These are phyloP conservation scores for Caenorhabditis sp. DNA, from an alignment of 2,888 invertebrate genomes.

Conservation along the genomic window DNA sequence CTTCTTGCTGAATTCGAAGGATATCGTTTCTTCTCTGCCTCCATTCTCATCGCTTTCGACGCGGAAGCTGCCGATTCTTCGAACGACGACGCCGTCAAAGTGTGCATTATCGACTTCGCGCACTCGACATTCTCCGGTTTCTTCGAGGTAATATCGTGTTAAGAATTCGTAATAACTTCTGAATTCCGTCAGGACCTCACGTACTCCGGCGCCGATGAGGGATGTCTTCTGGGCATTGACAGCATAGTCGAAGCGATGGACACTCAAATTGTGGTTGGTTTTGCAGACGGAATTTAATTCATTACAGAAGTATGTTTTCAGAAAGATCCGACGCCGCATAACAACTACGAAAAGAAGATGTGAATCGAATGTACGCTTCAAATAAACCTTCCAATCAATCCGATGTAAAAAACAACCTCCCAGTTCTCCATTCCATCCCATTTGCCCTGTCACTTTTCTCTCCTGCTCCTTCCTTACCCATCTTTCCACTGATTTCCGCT, in stretches of 20 bases:
- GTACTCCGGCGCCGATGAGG: conserved; percentile 74
- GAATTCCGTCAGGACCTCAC: conserved; percentile 62
- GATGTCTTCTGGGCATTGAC: conserved; percentile 75
- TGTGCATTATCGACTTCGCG: conserved; percentile 96
- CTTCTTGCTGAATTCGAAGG: conserved; percentile 57
- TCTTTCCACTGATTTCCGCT: no score
- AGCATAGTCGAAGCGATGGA: conserved; percentile 65
- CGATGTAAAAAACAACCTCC: conserved; percentile 23
- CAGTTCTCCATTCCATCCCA: background rate
- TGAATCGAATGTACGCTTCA: background rate
- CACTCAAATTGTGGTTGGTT: conserved; percentile 7
- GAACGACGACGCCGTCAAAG: conserved; percentile 82
- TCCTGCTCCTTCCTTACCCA: conserved; percentile 15
- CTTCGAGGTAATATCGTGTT: conserved; percentile 63
- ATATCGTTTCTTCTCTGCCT: conserved; percentile 73
- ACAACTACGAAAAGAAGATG: conserved; percentile 6
- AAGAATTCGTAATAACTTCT: no score
- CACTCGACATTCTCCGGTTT: conserved; percentile 82
- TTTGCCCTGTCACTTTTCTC: conserved; percentile 21
- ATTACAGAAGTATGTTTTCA: conserved; percentile 1
- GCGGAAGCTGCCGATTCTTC: conserved; percentile 64
- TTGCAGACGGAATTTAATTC: no score
- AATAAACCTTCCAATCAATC: conserved; percentile 6
- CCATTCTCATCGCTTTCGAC: conserved; percentile 76
- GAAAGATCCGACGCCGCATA: conserved; percentile 15